Conservation (phyloP, 2,113 vertebrate genomes). For the Pseudopodoces humilis region DNA sequence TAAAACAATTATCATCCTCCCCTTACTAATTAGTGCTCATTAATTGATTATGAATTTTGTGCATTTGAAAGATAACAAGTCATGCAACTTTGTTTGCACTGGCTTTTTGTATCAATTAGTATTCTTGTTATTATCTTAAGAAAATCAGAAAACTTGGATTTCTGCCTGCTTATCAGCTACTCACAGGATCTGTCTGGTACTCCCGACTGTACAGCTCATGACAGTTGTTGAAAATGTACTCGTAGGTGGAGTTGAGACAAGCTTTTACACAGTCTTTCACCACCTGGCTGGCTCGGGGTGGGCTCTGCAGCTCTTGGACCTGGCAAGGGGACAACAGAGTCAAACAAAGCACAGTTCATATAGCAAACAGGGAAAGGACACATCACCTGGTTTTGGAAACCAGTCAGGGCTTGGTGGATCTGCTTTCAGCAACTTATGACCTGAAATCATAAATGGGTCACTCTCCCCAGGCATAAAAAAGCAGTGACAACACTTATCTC, state of each 20-base stretch:
- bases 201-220: conserved; percentile 93
- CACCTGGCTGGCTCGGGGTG: conserved; percentile 95
- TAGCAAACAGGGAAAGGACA: not conserved
- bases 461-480: not conserved
- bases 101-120: conserved; percentile 9
- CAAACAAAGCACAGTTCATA: not conserved
- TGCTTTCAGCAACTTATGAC: not conserved
- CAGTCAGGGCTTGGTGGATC: not conserved
- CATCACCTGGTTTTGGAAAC: accelerated
- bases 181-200: conserved; percentile 88
- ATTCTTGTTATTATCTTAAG: not conserved
- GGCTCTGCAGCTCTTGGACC: conserved; percentile 97
- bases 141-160: not conserved
- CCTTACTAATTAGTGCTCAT: not conserved
- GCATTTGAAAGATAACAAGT: not conserved
- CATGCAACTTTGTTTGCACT: not conserved
- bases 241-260: conserved; percentile 96
- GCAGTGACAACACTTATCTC: not conserved
- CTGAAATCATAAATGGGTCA: not conserved
- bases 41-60: conserved; percentile 11
- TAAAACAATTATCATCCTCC: not conserved
- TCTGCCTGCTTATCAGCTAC: conserved; percentile 45
- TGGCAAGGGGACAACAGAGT: conserved; percentile 53
- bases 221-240: conserved; percentile 98
- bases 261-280: conserved; percentile 97